Percentiles rank a stretch among this genome's conserved stretches.
These are phyloP conservation scores for Leptinotarsa defecta DNA, from an alignment of 1,140 invertebrate genomes.

Conservation along the genomic window DNA sequence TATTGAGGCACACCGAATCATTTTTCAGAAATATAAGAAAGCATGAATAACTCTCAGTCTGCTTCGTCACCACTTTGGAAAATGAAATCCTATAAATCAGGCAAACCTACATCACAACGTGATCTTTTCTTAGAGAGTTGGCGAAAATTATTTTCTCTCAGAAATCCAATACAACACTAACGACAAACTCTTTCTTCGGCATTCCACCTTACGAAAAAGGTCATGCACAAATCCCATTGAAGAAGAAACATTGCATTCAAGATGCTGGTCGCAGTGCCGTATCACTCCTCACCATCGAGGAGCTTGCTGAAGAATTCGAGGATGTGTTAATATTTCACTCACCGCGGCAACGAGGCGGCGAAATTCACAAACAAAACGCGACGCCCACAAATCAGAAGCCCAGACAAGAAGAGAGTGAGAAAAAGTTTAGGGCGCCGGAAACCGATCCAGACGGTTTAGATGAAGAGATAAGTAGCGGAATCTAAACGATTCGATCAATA, in stretches of 20 bases:
- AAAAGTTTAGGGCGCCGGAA: not conserved
- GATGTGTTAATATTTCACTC: slow-evolving; percentile 22
- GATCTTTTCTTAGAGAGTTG: no score
- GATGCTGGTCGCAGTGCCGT: not conserved
- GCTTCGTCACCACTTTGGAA: no score
- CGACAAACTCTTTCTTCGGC: not conserved
- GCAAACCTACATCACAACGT: no score
- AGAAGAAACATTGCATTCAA: not conserved
- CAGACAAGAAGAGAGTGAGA: not conserved
- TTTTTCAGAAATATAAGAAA: no score
- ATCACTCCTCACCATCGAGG: slow-evolving; percentile 16
- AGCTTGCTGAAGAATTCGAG: slow-evolving; percentile 17
- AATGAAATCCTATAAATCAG: no score
- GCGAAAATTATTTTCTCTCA: no score
- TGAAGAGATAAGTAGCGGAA: not conserved
- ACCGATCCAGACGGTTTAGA: not conserved
- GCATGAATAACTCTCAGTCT: no score
- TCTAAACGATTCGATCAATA: not conserved
- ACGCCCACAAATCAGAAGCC: slow-evolving; percentile 14
- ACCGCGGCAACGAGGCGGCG: not conserved
- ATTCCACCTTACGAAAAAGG: not conserved
- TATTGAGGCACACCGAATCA: no score
- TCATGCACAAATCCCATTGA: slow-evolving; percentile 5
- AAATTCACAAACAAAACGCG: slow-evolving; percentile 13
- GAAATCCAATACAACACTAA: not conserved